Evolutionary conservation across 2,113 vertebrate genomes (phyloP).

Genomic region (Odocoileus hemionus): DNA sequence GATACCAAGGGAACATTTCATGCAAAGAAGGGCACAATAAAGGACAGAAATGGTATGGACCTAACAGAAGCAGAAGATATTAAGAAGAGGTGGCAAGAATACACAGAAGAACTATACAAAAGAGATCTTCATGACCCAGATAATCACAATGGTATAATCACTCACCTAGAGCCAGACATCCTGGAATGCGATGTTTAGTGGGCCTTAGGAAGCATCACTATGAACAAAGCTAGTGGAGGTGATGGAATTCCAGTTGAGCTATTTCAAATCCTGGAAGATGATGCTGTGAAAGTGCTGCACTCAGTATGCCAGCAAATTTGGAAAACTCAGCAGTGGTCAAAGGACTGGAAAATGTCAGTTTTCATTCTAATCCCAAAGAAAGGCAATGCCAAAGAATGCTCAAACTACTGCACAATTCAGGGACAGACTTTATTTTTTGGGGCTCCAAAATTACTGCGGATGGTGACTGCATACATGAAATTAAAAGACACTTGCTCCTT

Average conservation of each 20-base stretch:
- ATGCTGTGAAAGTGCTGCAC: neutral
- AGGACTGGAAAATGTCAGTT: neutral
- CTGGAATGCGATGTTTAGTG: neutral
- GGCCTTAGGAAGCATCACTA: neutral
- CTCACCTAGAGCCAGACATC: neutral
- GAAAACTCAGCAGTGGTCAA: neutral
- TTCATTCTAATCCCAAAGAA: neutral
- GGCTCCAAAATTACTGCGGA: neutral
- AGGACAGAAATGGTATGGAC: neutral
- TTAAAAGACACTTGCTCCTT: neutral
- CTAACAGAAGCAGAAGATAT: neutral
- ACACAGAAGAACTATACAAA: neutral
- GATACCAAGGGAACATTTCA: neutral
- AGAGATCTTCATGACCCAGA: neutral
- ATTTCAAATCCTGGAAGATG: neutral
- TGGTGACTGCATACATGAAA: neutral
- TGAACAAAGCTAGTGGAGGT: neutral
- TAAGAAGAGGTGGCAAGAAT: neutral
- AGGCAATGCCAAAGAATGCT: neutral
- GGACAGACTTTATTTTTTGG: rapidly evolving
- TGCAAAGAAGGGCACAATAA: neutral
- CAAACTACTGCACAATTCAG: neutral
- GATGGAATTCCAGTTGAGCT: neutral
- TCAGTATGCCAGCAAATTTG: neutral
- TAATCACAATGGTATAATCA: neutral